These are phyloP conservation scores for Hylyphantes graminicola DNA, from an alignment of 1,140 invertebrate species.

Conservation along the genomic window DNA sequence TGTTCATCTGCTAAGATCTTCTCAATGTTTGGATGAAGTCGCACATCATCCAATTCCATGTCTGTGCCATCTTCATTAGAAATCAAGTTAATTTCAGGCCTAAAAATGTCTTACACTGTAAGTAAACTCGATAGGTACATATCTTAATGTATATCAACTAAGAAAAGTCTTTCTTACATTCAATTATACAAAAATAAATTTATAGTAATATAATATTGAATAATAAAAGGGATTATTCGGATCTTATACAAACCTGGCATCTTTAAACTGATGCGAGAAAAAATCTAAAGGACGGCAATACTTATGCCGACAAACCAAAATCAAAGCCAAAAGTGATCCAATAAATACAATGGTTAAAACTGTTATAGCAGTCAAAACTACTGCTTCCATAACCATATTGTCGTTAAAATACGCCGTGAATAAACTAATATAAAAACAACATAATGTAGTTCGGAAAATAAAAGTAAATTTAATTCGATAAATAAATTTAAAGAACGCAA, in stretches of 20 bases:
- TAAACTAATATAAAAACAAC: too few species aligned
- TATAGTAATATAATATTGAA: too few species aligned
- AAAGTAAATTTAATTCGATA: too few species aligned
- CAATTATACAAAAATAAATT: too few species aligned
- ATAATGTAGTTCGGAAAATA: too few species aligned
- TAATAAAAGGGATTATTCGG: too few species aligned
- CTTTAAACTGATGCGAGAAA: conserved; percentile 62
- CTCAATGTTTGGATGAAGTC: conserved; percentile 71
- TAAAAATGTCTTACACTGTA: conserved; percentile 14
- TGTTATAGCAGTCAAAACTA: conserved; percentile 77
- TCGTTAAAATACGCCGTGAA: too few species aligned
- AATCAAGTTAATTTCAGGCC: conserved; percentile 68
- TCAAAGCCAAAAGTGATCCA: conserved; percentile 75
- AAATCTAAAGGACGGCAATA: conserved; percentile 64
- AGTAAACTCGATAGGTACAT: too few species aligned
- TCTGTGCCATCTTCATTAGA: conserved; percentile 64
- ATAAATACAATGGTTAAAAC: conserved; percentile 76
- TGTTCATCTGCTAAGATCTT: conserved; percentile 72
- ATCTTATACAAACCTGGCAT: conserved; percentile 65
- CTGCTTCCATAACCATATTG: conserved; percentile 72
- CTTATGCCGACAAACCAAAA: conserved; percentile 74
- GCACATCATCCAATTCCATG: conserved; percentile 72
- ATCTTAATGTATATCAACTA: too few species aligned
- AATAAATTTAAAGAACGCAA: too few species aligned
- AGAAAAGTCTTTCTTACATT: too few species aligned